phyloP scores from a whole-genome alignment of 2,888 invertebrate genomes.

The Stegana nigrithorax region DNA sequence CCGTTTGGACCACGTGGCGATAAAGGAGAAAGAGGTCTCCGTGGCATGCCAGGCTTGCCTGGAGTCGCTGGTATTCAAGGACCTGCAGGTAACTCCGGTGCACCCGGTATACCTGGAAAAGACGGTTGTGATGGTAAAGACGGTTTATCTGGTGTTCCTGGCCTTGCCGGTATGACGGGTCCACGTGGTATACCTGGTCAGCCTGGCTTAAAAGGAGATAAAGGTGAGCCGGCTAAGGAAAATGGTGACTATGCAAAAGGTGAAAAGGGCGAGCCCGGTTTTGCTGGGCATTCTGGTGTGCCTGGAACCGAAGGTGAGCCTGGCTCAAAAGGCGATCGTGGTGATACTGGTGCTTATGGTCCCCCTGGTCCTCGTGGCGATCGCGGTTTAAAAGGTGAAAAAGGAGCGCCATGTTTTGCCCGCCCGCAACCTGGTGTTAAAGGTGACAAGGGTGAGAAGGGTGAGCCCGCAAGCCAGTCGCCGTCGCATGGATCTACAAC shows the following conservation, averaged over 20 bases:
- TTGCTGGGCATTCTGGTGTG: slow-evolving; percentile 61
- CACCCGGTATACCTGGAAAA: slow-evolving; percentile 84
- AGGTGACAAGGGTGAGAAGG: slow-evolving; percentile 76
- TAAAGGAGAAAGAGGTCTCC: slow-evolving; percentile 87
- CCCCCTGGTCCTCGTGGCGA: slow-evolving; percentile 80
- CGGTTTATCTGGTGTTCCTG: slow-evolving; percentile 80
- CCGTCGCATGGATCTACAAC: slow-evolving; percentile 33
- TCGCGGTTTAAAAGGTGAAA: slow-evolving; percentile 77
- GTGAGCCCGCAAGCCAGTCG: slow-evolving; percentile 61
- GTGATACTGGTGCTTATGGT: slow-evolving; percentile 64
- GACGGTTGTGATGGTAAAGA: slow-evolving; percentile 98
- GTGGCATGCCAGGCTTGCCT: slow-evolving; percentile 88
- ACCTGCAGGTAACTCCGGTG: slow-evolving; percentile 70
- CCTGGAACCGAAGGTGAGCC: slow-evolving; percentile 62
- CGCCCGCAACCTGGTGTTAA: slow-evolving; percentile 69
- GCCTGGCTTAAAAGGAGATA: slow-evolving; percentile 73
- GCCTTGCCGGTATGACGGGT: slow-evolving; percentile 78
- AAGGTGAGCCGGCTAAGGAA: slow-evolving; percentile 80
- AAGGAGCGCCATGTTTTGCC: slow-evolving; percentile 73
- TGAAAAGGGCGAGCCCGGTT: slow-evolving; percentile 83
- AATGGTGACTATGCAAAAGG: slow-evolving; percentile 76
- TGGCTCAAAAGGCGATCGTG: slow-evolving; percentile 84
- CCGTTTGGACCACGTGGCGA: slow-evolving; percentile 83
- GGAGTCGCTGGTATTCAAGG: slow-evolving; percentile 73
- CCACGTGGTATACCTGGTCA: slow-evolving; percentile 77